A percentile compares a stretch with the other conserved stretches of the same genome.
These are phyloP conservation scores for Naso thynnoides DNA, from an alignment of 2,797 vertebrate species.

Conservation along the genomic window DNA sequence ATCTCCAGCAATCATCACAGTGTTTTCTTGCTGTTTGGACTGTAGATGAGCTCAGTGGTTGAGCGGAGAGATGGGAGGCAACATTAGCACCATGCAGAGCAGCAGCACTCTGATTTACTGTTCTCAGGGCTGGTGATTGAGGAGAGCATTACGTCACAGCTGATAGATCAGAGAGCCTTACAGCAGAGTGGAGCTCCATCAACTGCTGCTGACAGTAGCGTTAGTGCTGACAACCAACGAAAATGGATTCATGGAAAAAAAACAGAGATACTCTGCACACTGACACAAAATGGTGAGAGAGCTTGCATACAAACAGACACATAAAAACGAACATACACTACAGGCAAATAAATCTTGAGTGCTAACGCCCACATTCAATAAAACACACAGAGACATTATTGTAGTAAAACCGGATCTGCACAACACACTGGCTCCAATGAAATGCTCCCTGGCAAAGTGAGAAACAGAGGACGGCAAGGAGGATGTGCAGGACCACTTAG, in stretches of 20 bases:
- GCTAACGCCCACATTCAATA: conserved; percentile 65
- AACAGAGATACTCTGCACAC: conserved; percentile 53
- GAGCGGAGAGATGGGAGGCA: conserved; percentile 50
- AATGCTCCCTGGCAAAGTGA: conserved; percentile 52
- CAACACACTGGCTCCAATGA: conserved; percentile 53
- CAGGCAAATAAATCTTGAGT: conserved; percentile 54
- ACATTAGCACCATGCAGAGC: conserved; percentile 79
- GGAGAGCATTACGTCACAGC: conserved; percentile 82
- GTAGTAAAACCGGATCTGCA: conserved; percentile 53
- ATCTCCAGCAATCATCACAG: conserved; percentile 59
- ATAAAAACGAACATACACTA: conserved; percentile 36
- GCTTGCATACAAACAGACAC: conserved; percentile 54
- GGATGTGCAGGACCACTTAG: conserved; percentile 34
- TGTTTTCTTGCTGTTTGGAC: conserved; percentile 66
- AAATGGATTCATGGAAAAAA: conserved; percentile 73
- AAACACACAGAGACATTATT: conserved; percentile 58
- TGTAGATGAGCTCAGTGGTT: conserved; percentile 67
- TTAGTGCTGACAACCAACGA: conserved; percentile 74
- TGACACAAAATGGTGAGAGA: conserved; percentile 57
- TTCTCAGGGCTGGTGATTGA: conserved; percentile 78
- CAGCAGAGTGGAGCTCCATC: conserved; percentile 79
- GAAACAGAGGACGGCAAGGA: conserved; percentile 16
- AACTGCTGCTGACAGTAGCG: conserved; percentile 74
- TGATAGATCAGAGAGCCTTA: conserved; percentile 77
- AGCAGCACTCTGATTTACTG: conserved; percentile 77